Evolutionary conservation across 1,140 invertebrate genomes (phyloP).

Genomic region (Mamestra configurata): DNA sequence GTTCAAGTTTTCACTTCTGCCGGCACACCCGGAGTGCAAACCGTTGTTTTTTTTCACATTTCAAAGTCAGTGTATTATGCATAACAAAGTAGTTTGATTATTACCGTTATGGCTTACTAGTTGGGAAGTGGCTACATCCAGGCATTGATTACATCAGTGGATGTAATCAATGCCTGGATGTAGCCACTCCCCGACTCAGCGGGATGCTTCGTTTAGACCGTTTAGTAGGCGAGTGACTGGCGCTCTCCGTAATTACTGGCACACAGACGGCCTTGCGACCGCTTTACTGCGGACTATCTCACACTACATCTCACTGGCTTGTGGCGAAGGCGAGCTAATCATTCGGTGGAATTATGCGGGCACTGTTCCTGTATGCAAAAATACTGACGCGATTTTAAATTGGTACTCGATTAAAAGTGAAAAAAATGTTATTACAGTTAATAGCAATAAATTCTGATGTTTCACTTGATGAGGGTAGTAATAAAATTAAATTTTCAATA

Average conservation of each 20-base stretch:
- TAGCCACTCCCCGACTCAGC: not conserved
- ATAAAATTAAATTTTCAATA: not conserved
- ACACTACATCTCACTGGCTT: not conserved
- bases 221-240: constrained; percentile 23
- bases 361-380: no score
- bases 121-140: not conserved
- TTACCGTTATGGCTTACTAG: not conserved
- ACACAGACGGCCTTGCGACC: constrained; percentile 11
- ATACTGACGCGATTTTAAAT: not conserved
- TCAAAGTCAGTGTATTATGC: no score
- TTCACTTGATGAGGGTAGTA: not conserved
- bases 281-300: not conserved
- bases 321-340: not conserved
- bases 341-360: not conserved
- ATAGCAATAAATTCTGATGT: not conserved
- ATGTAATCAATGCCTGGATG: constrained; percentile 1
- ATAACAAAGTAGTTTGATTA: no score
- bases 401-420: not conserved
- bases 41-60: no score
- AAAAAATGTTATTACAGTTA: no score
- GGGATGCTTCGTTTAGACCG: constrained; percentile 9
- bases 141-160: not conserved
- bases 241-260: not conserved
- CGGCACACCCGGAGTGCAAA: no score
- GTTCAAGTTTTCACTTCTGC: no score